A percentile compares a stretch with the other conserved stretches of the same genome.
Conservation (phyloP, 2,888 invertebrate species). For the Nemotelus nigrinus region DNA sequence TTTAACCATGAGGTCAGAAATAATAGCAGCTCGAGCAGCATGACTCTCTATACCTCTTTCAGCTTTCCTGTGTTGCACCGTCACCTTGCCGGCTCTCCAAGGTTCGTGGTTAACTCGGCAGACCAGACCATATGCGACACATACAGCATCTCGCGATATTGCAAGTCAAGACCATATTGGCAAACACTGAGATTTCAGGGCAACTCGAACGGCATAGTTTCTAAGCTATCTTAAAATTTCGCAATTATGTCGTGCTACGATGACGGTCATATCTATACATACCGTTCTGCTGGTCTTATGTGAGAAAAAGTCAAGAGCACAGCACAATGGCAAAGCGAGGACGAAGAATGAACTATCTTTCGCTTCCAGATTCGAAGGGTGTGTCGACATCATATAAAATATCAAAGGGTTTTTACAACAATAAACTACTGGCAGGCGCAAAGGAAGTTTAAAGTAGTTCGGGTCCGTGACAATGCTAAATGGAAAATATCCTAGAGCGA, state of each 20-base stretch:
- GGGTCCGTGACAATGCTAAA: not conserved
- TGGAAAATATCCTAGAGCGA: slow-evolving; percentile 13
- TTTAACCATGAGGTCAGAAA: slow-evolving; percentile 43
- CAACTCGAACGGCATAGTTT: not conserved
- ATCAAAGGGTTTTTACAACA: slow-evolving; percentile 10
- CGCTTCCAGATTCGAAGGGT: not conserved
- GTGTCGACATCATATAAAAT: not conserved
- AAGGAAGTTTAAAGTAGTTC: not conserved
- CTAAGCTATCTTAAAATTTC: slow-evolving; percentile 37
- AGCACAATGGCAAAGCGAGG: not conserved
- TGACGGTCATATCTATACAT: not conserved
- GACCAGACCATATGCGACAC: slow-evolving; percentile 11
- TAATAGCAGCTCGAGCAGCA: slow-evolving; percentile 34
- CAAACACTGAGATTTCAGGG: not conserved
- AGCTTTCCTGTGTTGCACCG: not conserved
- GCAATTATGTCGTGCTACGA: slow-evolving; percentile 27
- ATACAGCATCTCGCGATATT: slow-evolving; percentile 10
- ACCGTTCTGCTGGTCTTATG: too few relatives aligned
- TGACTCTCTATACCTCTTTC: not conserved
- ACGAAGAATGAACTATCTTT: not conserved
- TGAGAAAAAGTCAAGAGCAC: too few relatives aligned
- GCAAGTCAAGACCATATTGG: slow-evolving; percentile 18
- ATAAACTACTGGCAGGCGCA: not conserved
- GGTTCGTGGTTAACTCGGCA: slow-evolving; percentile 2
- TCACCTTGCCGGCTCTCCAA: not conserved